Evolutionary conservation across 2,797 vertebrate genomes (phyloP), one percentile per base, ranked within the genome.

Genomic region (Myiotriccus ornatus): DNA sequence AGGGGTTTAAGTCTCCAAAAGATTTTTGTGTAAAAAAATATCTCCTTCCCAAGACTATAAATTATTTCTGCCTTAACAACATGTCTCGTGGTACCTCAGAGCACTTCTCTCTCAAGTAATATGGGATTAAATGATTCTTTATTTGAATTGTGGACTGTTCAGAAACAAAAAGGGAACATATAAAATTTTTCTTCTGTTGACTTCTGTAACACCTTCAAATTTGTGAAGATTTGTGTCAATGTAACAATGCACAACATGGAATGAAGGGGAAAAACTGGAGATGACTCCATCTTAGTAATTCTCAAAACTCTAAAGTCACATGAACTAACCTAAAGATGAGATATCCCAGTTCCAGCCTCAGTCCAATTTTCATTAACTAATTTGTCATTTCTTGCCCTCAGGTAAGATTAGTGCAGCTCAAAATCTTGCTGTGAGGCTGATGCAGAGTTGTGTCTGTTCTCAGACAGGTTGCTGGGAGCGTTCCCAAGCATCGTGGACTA

Each of bases 401-500:
- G 14, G 8, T 14, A 18, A 55, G n/a, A 27, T 16, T 10, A 55
- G 46, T 9, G 8, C 28, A 69, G 37, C 50, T 46, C 50, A 24
- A 22, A 60, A 4, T 2, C 8, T 44, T 27, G 56, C 64, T 55
- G n/a, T 20, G 30, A 37, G 4, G 20, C 21, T 46, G 24, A 19
- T 14, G 14, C 6, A 21, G 28, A 17, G 13, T 8, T 4, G 1
- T 16, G 16, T 2, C 21, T 18, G 1, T 4, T 50, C 37, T 30
- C 57, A 59, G 19, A 1, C 23, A 23, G 12, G 5, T 22, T 8
- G 77, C 76, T 24, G 17, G 21, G 8, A 19, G 44, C 15, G 30
- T 8, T 2, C 8, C 34, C 32, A 19, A 30, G 8, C 17, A 16
- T 0, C 1, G 1, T 5, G 50, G 3, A 7, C n/a, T 10, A 3